Evolutionary conservation across 2,888 invertebrate genomes (phyloP).

Genomic region (Dorcus hopei): DNA sequence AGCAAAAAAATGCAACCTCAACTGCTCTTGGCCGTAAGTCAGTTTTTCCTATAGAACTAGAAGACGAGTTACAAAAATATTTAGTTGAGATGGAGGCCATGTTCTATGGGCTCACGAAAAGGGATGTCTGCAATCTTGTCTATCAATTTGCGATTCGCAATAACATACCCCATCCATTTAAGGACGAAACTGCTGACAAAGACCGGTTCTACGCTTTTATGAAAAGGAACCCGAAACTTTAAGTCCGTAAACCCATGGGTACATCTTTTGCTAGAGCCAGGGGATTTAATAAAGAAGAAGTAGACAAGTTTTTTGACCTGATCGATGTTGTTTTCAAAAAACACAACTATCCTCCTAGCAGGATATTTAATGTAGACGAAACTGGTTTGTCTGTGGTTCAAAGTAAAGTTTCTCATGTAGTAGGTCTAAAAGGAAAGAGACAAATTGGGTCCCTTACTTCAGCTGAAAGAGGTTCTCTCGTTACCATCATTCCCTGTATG

Average conservation of each 20-base stretch:
- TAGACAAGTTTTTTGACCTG: too few relatives aligned
- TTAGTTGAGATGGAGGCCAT: neutral
- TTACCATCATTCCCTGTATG: constrained; percentile 5
- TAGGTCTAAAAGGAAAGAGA: constrained; percentile 33
- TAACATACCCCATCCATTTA: too few relatives aligned
- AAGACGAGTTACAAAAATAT: neutral
- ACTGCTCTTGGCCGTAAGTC: neutral
- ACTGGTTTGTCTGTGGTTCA: constrained; percentile 37
- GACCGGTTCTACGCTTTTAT: neutral
- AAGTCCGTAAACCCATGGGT: neutral
- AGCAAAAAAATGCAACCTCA: neutral
- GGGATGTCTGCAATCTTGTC: neutral
- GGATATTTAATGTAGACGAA: constrained; percentile 39
- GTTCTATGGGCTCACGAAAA: too few relatives aligned
- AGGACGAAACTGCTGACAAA: too few relatives aligned
- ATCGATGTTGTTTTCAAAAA: neutral
- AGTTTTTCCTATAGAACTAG: neutral
- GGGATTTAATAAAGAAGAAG: too few relatives aligned
- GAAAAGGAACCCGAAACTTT: neutral
- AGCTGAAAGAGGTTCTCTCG: constrained; percentile 27
- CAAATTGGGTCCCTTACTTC: constrained; percentile 34
- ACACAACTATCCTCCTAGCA: too few relatives aligned
- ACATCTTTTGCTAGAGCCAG: too few relatives aligned
- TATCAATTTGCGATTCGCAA: neutral
- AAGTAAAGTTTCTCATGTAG: constrained; percentile 29